These are phyloP conservation scores for Lonchura striata DNA, from an alignment of 2,113 vertebrate genomes.

Conservation along the genomic window DNA sequence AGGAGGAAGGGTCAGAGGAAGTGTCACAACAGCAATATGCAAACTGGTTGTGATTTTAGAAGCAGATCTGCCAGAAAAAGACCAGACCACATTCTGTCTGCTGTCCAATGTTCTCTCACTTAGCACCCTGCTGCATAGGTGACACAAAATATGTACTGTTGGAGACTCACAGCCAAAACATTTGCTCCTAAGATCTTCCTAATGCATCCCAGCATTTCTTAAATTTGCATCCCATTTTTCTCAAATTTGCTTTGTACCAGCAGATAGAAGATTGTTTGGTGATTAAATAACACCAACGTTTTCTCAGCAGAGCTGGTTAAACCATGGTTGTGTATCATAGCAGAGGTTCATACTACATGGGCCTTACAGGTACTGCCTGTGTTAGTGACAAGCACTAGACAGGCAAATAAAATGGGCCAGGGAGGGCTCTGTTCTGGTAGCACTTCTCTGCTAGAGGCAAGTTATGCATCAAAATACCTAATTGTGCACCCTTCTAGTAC, in stretches of 20 bases:
- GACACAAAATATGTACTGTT: fast-evolving
- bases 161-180: background rate
- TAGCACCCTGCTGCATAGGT: background rate
- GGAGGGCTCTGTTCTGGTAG: background rate
- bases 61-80: background rate
- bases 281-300: background rate
- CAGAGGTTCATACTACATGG: background rate
- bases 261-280: background rate
- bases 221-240: background rate
- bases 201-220: background rate
- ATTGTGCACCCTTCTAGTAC: background rate
- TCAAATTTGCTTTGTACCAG: background rate
- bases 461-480: background rate
- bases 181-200: background rate
- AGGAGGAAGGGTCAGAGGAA: background rate
- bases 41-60: background rate
- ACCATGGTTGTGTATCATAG: background rate
- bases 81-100: fast-evolving
- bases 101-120: background rate
- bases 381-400: background rate
- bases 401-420: background rate
- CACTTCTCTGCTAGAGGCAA: background rate
- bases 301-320: background rate
- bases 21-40: background rate
- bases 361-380: background rate